Evolutionary conservation across 2,113 vertebrate species (phyloP).

Genomic region (Apistogramma diplotaenia): DNA sequence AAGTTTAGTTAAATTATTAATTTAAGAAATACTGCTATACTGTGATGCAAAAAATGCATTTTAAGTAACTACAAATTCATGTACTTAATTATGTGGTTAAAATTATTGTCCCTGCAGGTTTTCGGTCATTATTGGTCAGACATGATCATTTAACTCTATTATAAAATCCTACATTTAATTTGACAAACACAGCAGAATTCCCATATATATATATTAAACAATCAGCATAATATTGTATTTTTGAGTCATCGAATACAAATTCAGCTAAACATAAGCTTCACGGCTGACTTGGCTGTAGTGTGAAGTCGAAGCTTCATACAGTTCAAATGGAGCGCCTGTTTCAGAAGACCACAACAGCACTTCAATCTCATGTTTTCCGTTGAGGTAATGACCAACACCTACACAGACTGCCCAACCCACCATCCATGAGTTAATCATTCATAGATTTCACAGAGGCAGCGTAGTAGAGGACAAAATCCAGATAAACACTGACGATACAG

Average conservation of each 20-base stretch:
- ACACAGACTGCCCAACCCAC: neutral
- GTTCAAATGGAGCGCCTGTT: slow-evolving; percentile 15
- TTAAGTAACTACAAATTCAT: neutral
- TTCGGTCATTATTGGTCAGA: neutral
- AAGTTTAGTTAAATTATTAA: neutral
- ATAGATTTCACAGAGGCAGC: neutral
- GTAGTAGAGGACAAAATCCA: neutral
- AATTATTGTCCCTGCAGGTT: neutral
- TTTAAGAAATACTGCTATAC: neutral
- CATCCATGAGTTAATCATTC: slow-evolving; percentile 45
- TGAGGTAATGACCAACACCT: slow-evolving; percentile 2
- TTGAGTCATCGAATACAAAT: neutral
- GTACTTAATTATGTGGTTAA: neutral
- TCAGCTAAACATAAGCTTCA: neutral
- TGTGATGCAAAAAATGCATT: neutral
- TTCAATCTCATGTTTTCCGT: slow-evolving; percentile 41
- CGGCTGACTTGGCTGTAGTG: neutral
- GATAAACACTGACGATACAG: neutral
- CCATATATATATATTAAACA: neutral
- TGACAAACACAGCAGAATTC: neutral
- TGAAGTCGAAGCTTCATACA: neutral
- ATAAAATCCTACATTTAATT: neutral
- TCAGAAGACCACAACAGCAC: slow-evolving; percentile 6
- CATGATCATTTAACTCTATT: neutral
- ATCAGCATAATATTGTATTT: neutral